Base-by-base conservation (phyloP, 2,113 vertebrate genomes). In the Thalassarche chlororhynchos region DNA sequence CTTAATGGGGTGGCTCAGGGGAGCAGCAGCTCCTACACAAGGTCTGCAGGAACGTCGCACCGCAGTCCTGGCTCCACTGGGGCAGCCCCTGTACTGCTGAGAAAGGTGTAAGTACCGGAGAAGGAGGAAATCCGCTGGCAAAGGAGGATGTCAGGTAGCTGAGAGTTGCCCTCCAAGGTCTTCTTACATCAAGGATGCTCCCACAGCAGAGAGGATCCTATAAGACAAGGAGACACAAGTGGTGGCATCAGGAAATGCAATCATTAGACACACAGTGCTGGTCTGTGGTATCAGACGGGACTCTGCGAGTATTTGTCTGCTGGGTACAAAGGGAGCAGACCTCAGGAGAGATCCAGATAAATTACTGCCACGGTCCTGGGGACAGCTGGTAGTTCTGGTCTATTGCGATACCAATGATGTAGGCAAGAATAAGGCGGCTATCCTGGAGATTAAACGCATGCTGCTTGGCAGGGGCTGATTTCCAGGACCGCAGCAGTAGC, bases 321-420 rank as follows among this genome's bases (percentile, higher is more conserved):
- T 72, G 44, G 62, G 25, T 25, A 13, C 23, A 26, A n/a, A 46
- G 23, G 32, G 16, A 52, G 36, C 52, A 57, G 54, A 68, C 5
- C 21, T 61, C 60, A 23, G 83, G 38, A n/a, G 1, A 31, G 23
- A 52, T 6, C 31, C 52, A 38, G 42, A 2, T 20, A 42, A 19
- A n/a, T 25, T 17, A 4, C 46, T 76, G 34, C 9, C 29, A 28
- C 1, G 1, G 9, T 61, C n/a, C 28, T 69, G 68, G 40, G 47
- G 55, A 4, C 38, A 71, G 72, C 26, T 74, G 60, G 46, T 52
- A 20, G 10, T 14, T 64, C 26, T 61, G 76, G 13, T 14, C 62
- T 58, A 0, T 25, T 20, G 0, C 12, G 69, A 36, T 24, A 29
- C 5, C 34, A 6, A 42, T 12, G 57, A 36, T 4, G 26, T 3